Percentiles rank a stretch among this genome's conserved stretches.
Conservation (phyloP, 2,113 vertebrate species). For the Lepidothrix coronata region DNA sequence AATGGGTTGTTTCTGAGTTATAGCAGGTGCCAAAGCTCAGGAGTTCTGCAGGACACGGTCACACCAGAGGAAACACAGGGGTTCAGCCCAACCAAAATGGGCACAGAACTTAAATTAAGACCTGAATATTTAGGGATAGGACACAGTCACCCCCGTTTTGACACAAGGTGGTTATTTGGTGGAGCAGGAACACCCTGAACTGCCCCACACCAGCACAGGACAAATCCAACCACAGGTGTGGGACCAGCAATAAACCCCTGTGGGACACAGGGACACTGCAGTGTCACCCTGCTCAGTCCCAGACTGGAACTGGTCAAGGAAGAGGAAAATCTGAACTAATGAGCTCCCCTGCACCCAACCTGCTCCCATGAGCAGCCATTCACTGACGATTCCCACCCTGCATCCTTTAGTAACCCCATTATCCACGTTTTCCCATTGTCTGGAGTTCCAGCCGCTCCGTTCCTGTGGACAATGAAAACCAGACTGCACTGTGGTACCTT, state of each 20-base stretch:
- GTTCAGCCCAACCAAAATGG: neutral
- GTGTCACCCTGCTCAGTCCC: neutral
- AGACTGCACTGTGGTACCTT: neutral
- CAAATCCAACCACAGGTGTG: neutral
- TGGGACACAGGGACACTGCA: neutral
- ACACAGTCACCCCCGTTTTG: neutral
- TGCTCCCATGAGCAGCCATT: neutral
- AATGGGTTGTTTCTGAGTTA: neutral
- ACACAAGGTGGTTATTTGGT: too few species aligned
- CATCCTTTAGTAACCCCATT: neutral
- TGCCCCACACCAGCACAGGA: neutral
- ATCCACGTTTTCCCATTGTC: neutral
- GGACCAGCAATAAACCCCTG: neutral
- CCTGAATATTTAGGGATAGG: neutral
- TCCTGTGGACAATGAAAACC: neutral
- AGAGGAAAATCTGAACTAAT: neutral
- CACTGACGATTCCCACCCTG: neutral
- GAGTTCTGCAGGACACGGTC: neutral
- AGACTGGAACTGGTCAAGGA: neutral
- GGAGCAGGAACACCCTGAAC: neutral
- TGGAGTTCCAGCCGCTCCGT: neutral
- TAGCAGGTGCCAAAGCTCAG: fast-evolving
- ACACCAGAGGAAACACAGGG: neutral
- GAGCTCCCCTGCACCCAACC: neutral
- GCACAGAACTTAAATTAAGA: fast-evolving